Base-by-base conservation (phyloP, 2,113 vertebrate genomes). In the Sander vitreus region DNA sequence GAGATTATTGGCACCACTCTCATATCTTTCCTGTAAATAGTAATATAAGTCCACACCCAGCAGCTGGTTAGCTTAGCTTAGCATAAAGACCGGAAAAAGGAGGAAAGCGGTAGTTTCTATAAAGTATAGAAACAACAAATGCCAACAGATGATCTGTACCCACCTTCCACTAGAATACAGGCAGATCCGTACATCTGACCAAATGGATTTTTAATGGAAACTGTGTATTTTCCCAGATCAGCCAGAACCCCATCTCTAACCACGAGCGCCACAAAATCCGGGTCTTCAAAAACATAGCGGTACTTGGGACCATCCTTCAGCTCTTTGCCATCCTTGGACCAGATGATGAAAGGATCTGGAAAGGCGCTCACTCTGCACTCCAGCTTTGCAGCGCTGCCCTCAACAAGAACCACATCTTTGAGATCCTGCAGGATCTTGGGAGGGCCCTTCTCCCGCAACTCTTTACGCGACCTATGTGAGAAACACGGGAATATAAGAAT, bases 281-380 rank as follows among this genome's bases (percentile, higher is more conserved):
- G 93, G 83, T 95, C 95, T 78, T 94, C 89, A 54, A 95, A 94
- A 64, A 94, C 57, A 0, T 89, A 93, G 67, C 87, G 54, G 23
- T 95, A 93, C 88, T 95, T 95, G 58, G 92, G 94, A 10, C 91
- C 86, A 0, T 95, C 84, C 12, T 89, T 91, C 55, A 95, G 89
- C 81, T 95, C 92, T 50, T 86, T 87, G 59, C 92, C 74, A 0
- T 94, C 89, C 71, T 96, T 94, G 69, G 83, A 92, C 93, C 93
- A 93, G 73, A 91, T 59, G 63, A 95, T 95, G 81, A 94, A 94
- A 3, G 89, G 92, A 78, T 94, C 94, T 0, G 76, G 91, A 70
- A 95, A 95, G 55, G 92, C 92, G 3, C 90, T 94, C 27, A 95
- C 92, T 48, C 90, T 58, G 53, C 94, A 94, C 43, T 91, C 91